phyloP scores from a whole-genome alignment of 2,888 invertebrate genomes.

The Oligia fasciuncula region DNA sequence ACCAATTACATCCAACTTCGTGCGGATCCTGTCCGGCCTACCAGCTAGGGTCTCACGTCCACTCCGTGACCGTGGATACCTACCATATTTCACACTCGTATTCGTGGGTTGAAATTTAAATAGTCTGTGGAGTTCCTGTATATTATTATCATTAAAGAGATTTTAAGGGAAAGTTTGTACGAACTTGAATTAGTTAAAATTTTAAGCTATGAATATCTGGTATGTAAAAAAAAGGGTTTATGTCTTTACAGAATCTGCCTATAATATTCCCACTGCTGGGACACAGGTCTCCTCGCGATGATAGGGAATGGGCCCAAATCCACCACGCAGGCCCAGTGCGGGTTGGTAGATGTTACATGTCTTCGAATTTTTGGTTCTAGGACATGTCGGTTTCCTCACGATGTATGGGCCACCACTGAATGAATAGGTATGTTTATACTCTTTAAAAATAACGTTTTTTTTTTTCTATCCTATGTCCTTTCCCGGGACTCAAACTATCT shows the following conservation, averaged over 20 bases:
- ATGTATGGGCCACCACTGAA: no score
- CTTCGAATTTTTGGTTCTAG: no score
- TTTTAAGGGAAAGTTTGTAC: conserved; percentile 2
- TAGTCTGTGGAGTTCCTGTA: conserved; percentile 36
- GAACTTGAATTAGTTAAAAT: not conserved
- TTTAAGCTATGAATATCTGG: no score
- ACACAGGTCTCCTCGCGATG: not conserved
- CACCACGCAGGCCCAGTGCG: no score
- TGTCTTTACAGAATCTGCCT: not conserved
- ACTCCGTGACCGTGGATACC: conserved; percentile 40
- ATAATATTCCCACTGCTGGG: not conserved
- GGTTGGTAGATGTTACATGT: no score
- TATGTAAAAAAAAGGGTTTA: not conserved
- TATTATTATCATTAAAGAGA: conserved; percentile 36
- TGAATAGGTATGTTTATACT: no score
- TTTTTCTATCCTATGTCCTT: no score
- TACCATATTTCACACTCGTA: conserved; percentile 60
- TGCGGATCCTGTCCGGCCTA: conserved; percentile 18
- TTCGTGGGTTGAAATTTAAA: conserved; percentile 62
- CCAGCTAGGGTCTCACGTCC: conserved; percentile 46
- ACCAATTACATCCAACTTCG: conserved; percentile 27
- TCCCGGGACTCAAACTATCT: no score
- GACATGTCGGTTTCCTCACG: no score
- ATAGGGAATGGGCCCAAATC: not conserved
- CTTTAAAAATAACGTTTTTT: not conserved